A percentile compares a stretch with the other conserved stretches of the same genome.
Conservation (phyloP, 1,140 invertebrate species). For the Neotoxoptera formosana region DNA sequence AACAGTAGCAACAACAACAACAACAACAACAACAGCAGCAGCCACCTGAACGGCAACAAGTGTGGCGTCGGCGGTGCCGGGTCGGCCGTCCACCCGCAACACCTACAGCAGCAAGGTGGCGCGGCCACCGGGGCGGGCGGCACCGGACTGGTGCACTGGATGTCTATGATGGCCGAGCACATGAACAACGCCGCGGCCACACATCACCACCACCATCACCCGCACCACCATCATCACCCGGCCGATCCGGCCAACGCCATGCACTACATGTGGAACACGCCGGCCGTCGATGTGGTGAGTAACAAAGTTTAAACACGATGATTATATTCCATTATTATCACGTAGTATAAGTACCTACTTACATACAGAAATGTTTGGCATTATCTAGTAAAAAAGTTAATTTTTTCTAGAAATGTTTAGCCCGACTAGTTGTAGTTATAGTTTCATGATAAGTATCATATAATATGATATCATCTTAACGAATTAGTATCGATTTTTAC, state of each 20-base stretch:
- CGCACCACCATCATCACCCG: slow-evolving; percentile 66
- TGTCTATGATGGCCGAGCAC: slow-evolving; percentile 74
- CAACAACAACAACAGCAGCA: slow-evolving; percentile 40
- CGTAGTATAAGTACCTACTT: too few species aligned
- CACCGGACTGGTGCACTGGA: slow-evolving; percentile 70
- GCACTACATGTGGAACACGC: slow-evolving; percentile 69
- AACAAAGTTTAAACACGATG: background rate
- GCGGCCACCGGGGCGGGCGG: slow-evolving; percentile 62
- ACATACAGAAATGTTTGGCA: too few species aligned
- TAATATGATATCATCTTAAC: too few species aligned
- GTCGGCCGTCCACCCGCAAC: slow-evolving; percentile 27
- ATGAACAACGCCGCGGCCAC: slow-evolving; percentile 66
- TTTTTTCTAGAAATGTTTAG: background rate
- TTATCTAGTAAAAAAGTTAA: background rate
- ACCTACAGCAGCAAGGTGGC: slow-evolving; percentile 53
- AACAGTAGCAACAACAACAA: background rate
- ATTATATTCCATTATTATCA: too few species aligned
- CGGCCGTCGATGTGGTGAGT: slow-evolving; percentile 65
- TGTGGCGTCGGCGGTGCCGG: slow-evolving; percentile 30
- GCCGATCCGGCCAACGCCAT: slow-evolving; percentile 61
- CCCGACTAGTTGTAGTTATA: background rate
- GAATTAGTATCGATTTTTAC: background rate
- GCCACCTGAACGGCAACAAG: slow-evolving; percentile 40
- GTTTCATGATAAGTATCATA: background rate
- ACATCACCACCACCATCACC: slow-evolving; percentile 65